Evolutionary conservation across 2,797 vertebrate genomes (phyloP).

Genomic region (Etheostoma nigrum): DNA sequence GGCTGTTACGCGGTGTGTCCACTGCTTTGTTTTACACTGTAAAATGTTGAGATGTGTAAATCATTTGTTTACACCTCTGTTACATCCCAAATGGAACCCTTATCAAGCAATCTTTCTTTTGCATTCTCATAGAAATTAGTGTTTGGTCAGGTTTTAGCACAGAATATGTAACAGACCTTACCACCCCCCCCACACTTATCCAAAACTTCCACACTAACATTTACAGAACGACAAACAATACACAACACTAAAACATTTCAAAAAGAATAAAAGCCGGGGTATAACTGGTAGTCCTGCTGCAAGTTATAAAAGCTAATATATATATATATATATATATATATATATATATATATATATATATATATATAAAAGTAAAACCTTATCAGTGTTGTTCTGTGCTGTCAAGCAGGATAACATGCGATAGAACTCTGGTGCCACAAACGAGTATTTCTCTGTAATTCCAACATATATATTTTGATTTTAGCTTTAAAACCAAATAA

Average conservation of each 20-base stretch:
- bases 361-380: conserved; percentile 17
- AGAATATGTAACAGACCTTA: conserved; percentile 29
- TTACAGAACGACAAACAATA: conserved; percentile 4
- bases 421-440: conserved; percentile 30
- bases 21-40: background rate
- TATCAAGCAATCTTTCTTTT: background rate
- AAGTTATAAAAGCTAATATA: conserved; percentile 45
- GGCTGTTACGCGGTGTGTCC: background rate
- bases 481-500: conserved; percentile 40
- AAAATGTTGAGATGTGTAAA: background rate
- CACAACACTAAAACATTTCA: conserved; percentile 26
- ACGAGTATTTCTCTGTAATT: conserved; percentile 8
- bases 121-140: background rate
- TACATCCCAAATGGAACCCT: background rate
- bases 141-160: background rate
- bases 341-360: conserved; percentile 38
- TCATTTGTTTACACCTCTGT: background rate
- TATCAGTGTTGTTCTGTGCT: conserved; percentile 22
- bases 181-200: background rate
- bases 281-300: conserved; percentile 14
- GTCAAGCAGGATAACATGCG: conserved; percentile 48
- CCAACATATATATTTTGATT: conserved; percentile 30
- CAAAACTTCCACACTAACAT: conserved; percentile 18
- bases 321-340: conserved; percentile 3
- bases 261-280: conserved; percentile 23